These are phyloP conservation scores for Arion vulgaris DNA, from an alignment of 1,140 invertebrate genomes.

Conservation along the genomic window DNA sequence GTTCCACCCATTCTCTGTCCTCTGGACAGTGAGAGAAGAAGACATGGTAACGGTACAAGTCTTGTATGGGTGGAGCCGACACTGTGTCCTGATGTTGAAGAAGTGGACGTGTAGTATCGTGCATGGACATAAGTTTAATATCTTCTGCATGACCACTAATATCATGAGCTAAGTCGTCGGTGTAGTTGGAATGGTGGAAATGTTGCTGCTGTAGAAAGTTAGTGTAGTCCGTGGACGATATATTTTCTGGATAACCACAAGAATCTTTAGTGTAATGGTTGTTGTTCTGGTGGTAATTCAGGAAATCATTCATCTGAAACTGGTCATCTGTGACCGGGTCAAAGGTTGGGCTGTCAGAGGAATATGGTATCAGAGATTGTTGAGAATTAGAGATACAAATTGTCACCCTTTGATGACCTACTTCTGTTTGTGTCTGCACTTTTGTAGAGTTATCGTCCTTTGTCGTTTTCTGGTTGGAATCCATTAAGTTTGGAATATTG, in stretches of 20 bases:
- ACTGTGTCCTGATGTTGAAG: constrained; percentile 36
- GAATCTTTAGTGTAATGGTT: constrained; percentile 15
- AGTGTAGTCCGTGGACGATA: not conserved
- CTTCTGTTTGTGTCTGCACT: constrained; percentile 14
- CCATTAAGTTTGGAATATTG: too few relatives aligned
- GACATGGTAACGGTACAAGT: constrained; percentile 63
- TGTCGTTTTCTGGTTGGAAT: too few relatives aligned
- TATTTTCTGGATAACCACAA: not conserved
- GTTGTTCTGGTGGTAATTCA: constrained; percentile 28
- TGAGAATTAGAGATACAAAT: constrained; percentile 37
- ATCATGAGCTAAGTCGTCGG: not conserved
- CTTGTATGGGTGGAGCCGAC: constrained; percentile 59
- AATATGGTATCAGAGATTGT: constrained; percentile 32
- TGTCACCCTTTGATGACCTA: constrained; percentile 20
- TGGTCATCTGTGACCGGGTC: not conserved
- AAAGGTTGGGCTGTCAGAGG: constrained; percentile 18
- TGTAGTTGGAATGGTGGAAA: constrained; percentile 1
- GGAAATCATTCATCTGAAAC: constrained; percentile 11
- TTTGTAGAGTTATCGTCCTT: constrained; percentile 7
- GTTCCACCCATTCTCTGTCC: constrained; percentile 61
- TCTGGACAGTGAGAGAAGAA: constrained; percentile 64
- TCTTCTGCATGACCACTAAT: too few relatives aligned
- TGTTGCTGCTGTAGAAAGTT: not conserved
- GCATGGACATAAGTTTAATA: not conserved
- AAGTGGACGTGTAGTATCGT: constrained; percentile 8